A percentile compares a stretch with the other conserved stretches of the same genome.
Conservation (phyloP, 2,113 vertebrate genomes). For the Corythornis vintsioides region DNA sequence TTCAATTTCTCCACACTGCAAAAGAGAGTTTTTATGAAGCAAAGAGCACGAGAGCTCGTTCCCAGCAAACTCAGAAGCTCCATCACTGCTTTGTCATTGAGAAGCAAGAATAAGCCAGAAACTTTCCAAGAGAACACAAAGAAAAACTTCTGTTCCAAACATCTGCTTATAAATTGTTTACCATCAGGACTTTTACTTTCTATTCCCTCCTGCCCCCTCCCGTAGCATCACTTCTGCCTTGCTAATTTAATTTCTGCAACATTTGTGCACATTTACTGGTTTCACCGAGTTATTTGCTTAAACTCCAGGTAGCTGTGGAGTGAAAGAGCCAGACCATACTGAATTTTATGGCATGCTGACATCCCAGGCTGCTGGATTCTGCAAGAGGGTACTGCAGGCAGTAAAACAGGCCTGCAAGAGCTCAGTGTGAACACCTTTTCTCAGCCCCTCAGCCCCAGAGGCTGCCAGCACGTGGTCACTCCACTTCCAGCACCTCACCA, state of each 20-base stretch:
- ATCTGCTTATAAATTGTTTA: slow-evolving; percentile 19
- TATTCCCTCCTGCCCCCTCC: background rate
- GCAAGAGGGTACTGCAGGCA: background rate
- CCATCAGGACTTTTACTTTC: background rate
- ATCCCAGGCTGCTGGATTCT: background rate
- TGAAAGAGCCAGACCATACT: background rate
- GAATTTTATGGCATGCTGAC: background rate
- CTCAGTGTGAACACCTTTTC: background rate
- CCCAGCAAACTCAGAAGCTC: background rate
- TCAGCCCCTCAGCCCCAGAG: background rate
- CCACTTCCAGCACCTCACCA: background rate
- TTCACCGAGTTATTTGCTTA: background rate
- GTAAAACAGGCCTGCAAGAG: background rate
- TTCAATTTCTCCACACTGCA: background rate
- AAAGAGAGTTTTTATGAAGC: background rate
- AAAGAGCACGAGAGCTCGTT: background rate
- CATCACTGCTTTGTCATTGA: background rate
- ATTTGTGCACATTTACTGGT: background rate
- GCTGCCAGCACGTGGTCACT: background rate
- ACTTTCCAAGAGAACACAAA: background rate
- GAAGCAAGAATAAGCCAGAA: background rate
- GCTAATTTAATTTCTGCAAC: background rate
- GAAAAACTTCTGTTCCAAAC: background rate
- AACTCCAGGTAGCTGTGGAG: background rate
- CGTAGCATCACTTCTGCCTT: background rate